phyloP scores from a whole-genome alignment of 1,140 invertebrate genomes.

The Eulimnadia texana region DNA sequence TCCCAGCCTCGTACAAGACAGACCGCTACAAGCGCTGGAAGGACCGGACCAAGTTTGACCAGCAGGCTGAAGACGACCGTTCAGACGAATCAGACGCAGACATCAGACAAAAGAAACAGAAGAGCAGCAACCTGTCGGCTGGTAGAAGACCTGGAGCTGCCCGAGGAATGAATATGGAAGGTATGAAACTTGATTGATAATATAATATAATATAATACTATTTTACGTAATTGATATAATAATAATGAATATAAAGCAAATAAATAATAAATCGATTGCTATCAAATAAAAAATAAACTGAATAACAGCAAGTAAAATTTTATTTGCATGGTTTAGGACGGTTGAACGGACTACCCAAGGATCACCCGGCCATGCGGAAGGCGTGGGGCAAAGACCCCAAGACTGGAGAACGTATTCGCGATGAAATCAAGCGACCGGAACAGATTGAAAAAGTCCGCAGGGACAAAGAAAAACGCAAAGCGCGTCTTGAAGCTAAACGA shows the following conservation, averaged over 20 bases:
- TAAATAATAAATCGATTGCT: too few relatives aligned
- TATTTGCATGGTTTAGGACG: constrained; percentile 18
- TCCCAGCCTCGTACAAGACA: constrained; percentile 84
- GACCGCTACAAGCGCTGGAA: constrained; percentile 79
- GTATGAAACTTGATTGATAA: not conserved
- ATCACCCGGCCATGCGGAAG: constrained; percentile 14
- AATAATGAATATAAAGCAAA: too few relatives aligned
- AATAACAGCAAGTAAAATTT: not conserved
- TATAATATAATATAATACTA: too few relatives aligned
- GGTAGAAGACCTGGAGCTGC: constrained; percentile 3
- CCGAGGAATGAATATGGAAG: constrained; percentile 14
- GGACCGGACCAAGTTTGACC: constrained; percentile 56
- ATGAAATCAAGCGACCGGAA: constrained; percentile 48
- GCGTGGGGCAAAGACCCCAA: constrained; percentile 23
- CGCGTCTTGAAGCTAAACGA: constrained; percentile 22
- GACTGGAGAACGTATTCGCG: constrained; percentile 26
- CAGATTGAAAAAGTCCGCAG: constrained; percentile 52
- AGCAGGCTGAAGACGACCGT: constrained; percentile 41
- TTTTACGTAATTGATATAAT: too few relatives aligned
- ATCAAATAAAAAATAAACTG: not conserved
- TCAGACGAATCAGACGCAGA: constrained; percentile 25
- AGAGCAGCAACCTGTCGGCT: constrained; percentile 19
- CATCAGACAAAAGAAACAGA: constrained; percentile 19
- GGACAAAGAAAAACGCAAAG: constrained; percentile 36
- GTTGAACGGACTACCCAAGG: constrained; percentile 10